Conservation (phyloP, 2,113 vertebrate genomes). For the Pagrus major region DNA sequence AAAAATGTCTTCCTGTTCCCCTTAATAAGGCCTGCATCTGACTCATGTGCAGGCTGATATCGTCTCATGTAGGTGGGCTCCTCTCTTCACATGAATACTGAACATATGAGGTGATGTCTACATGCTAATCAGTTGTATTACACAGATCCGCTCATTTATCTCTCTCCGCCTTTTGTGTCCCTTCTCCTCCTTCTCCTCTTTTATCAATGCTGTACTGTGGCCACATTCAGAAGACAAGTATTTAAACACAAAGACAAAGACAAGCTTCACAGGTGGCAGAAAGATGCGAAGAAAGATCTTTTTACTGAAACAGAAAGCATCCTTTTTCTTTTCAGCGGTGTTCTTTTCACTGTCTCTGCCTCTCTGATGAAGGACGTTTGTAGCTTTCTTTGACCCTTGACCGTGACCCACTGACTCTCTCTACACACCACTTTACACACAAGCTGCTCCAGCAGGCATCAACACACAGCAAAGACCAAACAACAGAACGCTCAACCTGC, state of each 20-base stretch:
- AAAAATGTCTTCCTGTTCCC: background rate
- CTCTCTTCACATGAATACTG: background rate
- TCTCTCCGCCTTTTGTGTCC: background rate
- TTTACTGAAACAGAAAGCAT: background rate
- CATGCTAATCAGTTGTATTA: slow-evolving; percentile 20
- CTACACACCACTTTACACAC: background rate
- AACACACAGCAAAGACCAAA: background rate
- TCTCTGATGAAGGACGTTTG: slow-evolving; percentile 12
- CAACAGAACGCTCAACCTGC: background rate
- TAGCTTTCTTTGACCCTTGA: slow-evolving; percentile 9
- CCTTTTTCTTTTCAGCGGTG: background rate
- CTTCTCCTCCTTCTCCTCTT: background rate
- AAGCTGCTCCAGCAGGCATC: background rate
- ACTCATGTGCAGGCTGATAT: background rate
- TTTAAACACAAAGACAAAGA: background rate
- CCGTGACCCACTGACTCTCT: background rate
- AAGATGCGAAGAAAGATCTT: background rate
- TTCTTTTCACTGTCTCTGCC: background rate
- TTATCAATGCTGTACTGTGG: background rate
- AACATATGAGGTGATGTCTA: slow-evolving; percentile 36
- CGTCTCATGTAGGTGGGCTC: background rate
- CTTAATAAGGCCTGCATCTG: background rate
- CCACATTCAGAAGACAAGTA: background rate
- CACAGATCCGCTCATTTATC: slow-evolving; percentile 2
- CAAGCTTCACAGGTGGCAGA: background rate